Percentiles rank a stretch among this genome's conserved stretches.
phyloP scores from a whole-genome alignment of 2,797 vertebrate genomes.

The Todus mexicanus region DNA sequence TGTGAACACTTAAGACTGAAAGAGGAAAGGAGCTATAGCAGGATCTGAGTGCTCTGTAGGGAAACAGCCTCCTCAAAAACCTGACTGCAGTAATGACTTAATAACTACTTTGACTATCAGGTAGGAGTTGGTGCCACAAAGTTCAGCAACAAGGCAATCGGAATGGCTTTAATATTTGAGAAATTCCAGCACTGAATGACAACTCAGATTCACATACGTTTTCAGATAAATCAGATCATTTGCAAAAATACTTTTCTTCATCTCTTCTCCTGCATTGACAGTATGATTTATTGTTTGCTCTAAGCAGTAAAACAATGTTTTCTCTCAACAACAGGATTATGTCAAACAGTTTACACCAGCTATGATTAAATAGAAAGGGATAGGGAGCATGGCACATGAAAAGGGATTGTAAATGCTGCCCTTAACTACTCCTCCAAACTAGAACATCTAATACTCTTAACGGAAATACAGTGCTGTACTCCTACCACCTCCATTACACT shows the following conservation, averaged over 20 bases:
- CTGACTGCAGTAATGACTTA: not conserved
- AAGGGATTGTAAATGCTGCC: not conserved
- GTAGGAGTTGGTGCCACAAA: not conserved
- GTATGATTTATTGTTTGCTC: not conserved
- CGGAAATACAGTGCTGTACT: not conserved
- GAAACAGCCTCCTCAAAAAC: not conserved
- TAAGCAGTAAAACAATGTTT: not conserved
- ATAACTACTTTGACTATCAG: not conserved
- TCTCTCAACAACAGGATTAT: not conserved
- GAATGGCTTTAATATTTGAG: not conserved
- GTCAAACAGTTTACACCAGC: not conserved
- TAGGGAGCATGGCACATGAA: not conserved
- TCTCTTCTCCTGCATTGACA: not conserved
- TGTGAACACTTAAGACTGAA: not conserved
- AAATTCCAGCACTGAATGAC: not conserved
- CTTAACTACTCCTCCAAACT: not conserved
- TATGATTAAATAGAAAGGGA: not conserved
- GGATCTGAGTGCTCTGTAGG: not conserved
- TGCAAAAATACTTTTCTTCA: not conserved
- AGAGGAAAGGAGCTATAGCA: not conserved
- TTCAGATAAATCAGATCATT: not conserved
- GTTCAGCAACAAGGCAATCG: not conserved
- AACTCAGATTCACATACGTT: not conserved
- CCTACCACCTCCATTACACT: not conserved
- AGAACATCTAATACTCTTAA: not conserved